Base-by-base conservation (phyloP, 1,140 invertebrate genomes). In the Proales similis region DNA sequence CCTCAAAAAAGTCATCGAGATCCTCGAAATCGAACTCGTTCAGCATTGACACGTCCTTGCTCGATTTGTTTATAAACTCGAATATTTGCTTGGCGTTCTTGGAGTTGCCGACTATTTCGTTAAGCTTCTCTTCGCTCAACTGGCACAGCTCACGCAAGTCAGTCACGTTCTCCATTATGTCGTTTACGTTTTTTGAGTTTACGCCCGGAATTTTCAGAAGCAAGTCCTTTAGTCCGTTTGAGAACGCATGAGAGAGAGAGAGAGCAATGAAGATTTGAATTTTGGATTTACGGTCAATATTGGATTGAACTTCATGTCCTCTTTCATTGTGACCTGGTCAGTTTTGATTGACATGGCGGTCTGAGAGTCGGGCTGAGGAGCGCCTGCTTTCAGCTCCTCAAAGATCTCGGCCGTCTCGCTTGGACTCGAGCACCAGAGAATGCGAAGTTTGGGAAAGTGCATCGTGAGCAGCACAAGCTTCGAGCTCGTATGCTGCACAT, bases 371-470 rank as follows among this genome's bases (percentile, higher is more conserved):
- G 51, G 51, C 45, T 57, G 79, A 19, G 78, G 75, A 2, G 81
- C 74, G 72, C 82, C 82, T n/a, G 89, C 72, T 70, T 82, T 82
- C 0, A 82, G 67, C 63, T 82, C 76, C 72, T 93, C 87, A 77
- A 97, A 95, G 27, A 96, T 76, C 78, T 96, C 90, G 0, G 91
- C 88, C 14, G 90, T 90, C 17, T 90, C 90, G 74, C 90, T 87
- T 0, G 92, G 89, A 74, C 85, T 90, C 3, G 88, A 88, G 29
- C 90, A 95, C 93, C 93, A 97, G 11, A 97, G 83, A 5, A 96
- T 77, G 65, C 88, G 83, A 24, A 97, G 78, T 67, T 84, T 83
- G 4, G 92, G 90, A 77, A 96, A 96, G 75, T 95, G 89, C 65
- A 96, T 77, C 0, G 91, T 95, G 0, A 97, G 77, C n/a, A 96